phyloP scores from a whole-genome alignment of 92 coral and sea anemone genomes.

The Phymanthus crucifer region DNA sequence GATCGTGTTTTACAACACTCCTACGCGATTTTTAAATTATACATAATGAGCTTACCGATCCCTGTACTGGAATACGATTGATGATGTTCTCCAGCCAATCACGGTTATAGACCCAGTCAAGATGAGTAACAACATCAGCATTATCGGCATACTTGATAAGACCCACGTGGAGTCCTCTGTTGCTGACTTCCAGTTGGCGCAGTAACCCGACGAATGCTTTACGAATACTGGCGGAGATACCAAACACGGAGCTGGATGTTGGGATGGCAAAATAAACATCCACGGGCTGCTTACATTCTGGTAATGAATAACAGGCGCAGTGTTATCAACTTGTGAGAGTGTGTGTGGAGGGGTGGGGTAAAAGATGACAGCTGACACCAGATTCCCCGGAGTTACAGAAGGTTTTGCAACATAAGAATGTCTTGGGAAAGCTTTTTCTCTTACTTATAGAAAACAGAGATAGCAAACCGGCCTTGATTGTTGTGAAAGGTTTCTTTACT shows the following conservation, averaged over 20 bases:
- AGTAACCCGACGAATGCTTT: conserved; percentile 40
- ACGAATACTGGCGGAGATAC: conserved; percentile 34
- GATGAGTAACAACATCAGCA: conserved; percentile 48
- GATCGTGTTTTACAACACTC: no score
- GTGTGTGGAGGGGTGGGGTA: no score
- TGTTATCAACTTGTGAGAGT: no score
- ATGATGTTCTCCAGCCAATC: conserved; percentile 44
- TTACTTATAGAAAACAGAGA: no score
- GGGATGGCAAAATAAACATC: conserved; percentile 76
- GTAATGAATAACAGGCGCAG: background rate
- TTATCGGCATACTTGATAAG: conserved; percentile 53
- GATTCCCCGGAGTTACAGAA: no score
- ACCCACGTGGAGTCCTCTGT: conserved; percentile 58
- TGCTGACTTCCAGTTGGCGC: conserved; percentile 55
- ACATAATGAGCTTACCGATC: background rate
- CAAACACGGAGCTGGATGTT: conserved; percentile 38
- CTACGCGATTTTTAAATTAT: background rate
- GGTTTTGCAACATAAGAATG: no score
- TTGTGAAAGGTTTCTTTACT: no score
- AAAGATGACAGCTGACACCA: no score
- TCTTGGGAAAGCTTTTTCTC: no score
- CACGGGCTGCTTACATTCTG: conserved; percentile 56
- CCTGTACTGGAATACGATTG: conserved; percentile 20
- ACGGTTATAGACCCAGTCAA: conserved; percentile 46
- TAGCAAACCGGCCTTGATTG: no score